A percentile compares a stretch with the other conserved stretches of the same genome.
Conservation (phyloP, 1,140 invertebrate genomes). For the Nephila pilipes region DNA sequence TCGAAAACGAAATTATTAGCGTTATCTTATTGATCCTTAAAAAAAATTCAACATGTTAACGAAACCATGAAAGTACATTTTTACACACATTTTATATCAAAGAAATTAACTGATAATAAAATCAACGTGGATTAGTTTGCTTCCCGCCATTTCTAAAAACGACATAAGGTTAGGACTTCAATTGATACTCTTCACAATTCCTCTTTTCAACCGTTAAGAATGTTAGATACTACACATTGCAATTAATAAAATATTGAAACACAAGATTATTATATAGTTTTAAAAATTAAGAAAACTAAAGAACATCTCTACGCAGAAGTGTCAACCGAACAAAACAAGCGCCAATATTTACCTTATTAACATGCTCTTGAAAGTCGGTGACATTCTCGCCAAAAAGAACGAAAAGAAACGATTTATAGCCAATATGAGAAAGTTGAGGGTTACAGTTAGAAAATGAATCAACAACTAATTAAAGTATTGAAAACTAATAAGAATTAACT, state of each 20-base stretch:
- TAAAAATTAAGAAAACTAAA: background rate
- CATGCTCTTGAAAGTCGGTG: background rate
- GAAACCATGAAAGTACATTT: no score
- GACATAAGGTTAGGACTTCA: background rate
- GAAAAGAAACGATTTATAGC: background rate
- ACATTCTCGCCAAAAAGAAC: background rate
- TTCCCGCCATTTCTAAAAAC: constrained; percentile 23
- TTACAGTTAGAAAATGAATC: no score
- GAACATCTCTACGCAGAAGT: background rate
- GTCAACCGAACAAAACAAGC: background rate
- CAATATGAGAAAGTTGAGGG: background rate
- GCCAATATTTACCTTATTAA: constrained; percentile 29
- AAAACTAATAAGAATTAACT: no score
- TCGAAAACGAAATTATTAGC: no score
- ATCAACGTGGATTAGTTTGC: background rate
- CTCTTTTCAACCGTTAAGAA: background rate
- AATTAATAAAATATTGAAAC: background rate
- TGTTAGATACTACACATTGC: background rate
- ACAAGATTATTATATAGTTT: background rate
- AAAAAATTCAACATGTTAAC: no score
- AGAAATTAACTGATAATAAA: background rate
- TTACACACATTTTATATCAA: background rate
- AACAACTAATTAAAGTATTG: no score
- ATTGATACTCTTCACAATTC: background rate
- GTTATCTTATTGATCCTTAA: no score